These are phyloP conservation scores for Panthera leo DNA, from an alignment of 2,113 vertebrate genomes.

Conservation along the genomic window DNA sequence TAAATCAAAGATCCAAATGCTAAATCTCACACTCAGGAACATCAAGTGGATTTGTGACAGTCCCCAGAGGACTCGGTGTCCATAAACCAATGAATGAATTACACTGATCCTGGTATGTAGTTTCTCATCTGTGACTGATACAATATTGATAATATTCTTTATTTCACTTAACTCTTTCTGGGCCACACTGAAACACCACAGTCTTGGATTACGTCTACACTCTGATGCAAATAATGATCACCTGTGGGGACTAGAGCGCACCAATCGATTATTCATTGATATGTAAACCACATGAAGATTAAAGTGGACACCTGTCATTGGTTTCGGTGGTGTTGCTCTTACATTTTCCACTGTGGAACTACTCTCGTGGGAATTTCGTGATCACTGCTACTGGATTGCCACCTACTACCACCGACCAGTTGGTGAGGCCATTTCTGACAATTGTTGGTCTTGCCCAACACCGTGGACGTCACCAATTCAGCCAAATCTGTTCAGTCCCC, in stretches of 20 bases:
- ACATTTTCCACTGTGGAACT: neutral
- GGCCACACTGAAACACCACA: slow-evolving; percentile 36
- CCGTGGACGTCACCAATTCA: neutral
- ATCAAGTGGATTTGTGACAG: slow-evolving; percentile 85
- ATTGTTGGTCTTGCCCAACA: neutral
- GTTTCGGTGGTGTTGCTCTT: neutral
- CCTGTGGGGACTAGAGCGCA: neutral
- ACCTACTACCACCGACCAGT: neutral
- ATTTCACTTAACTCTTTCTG: slow-evolving; percentile 82
- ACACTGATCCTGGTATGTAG: slow-evolving; percentile 78
- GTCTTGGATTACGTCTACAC: neutral
- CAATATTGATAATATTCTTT: slow-evolving; percentile 77
- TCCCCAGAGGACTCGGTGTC: slow-evolving; percentile 82
- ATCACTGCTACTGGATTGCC: neutral
- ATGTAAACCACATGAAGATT: neutral
- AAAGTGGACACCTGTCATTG: too few species aligned
- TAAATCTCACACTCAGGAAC: slow-evolving; percentile 83
- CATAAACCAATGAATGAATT: slow-evolving; percentile 84
- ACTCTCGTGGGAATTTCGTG: neutral
- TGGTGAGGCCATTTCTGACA: neutral
- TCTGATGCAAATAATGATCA: neutral
- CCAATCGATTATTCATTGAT: neutral
- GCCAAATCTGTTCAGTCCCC: neutral
- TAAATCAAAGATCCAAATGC: slow-evolving; percentile 86
- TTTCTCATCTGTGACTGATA: slow-evolving; percentile 82